Evolutionary conservation across 2,113 vertebrate species (phyloP).

Genomic region (Mugil cephalus): DNA sequence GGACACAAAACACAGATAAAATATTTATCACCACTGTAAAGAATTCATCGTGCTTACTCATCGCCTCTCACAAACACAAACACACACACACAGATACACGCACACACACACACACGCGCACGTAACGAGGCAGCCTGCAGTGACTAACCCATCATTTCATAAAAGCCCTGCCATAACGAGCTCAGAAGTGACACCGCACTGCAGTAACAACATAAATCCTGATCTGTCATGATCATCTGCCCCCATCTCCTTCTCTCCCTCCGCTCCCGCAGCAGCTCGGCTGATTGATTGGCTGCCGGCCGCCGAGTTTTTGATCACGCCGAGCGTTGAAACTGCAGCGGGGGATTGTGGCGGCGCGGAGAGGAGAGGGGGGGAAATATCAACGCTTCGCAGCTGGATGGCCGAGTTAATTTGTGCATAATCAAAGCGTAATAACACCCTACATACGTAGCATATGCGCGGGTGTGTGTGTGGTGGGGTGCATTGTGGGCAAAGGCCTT

Average conservation of each 20-base stretch:
- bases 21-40: conserved; percentile 6
- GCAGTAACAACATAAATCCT: conserved; percentile 72
- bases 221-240: conserved; percentile 64
- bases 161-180: conserved; percentile 46
- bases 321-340: conserved; percentile 60
- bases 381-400: conserved; percentile 36
- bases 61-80: not conserved
- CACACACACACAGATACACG: conserved; percentile 5
- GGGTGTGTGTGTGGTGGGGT: not conserved
- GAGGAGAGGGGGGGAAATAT: conserved; percentile 66
- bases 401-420: conserved; percentile 67
- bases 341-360: conserved; percentile 54
- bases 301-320: conserved; percentile 62
- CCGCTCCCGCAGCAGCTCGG: conserved; percentile 43
- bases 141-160: conserved; percentile 52
- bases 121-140: conserved; percentile 36
- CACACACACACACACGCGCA: not conserved
- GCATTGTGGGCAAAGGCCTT: not conserved
- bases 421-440: conserved; percentile 57
- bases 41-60: not conserved
- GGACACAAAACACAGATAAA: conserved; percentile 44
- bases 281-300: conserved; percentile 68
- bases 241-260: conserved; percentile 11
- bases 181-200: conserved; percentile 67
- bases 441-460: not conserved